Conservation (phyloP, 2,888 invertebrate species). For the Oligia latruncula region DNA sequence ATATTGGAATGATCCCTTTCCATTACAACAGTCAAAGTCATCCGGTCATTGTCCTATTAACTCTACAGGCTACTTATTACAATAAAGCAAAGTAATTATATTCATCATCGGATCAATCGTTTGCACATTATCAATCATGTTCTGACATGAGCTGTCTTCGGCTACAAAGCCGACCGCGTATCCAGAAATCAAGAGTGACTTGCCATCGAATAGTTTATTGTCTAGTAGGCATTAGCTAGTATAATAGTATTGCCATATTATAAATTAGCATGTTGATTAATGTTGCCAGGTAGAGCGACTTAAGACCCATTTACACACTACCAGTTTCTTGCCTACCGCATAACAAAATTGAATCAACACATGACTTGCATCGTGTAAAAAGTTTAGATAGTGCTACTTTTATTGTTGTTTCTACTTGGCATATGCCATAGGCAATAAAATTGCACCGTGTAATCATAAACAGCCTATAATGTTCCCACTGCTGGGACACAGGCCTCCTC, state of each 20-base stretch:
- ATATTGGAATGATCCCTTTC: neutral
- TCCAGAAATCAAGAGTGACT: slow-evolving; percentile 55
- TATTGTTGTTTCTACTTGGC: no score
- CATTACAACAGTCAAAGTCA: neutral
- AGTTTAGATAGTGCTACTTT: no score
- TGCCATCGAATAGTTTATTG: slow-evolving; percentile 5
- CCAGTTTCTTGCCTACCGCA: neutral
- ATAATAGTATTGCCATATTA: neutral
- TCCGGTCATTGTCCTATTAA: slow-evolving; percentile 18
- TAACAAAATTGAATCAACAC: neutral
- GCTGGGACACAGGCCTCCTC: no score
- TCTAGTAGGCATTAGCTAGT: neutral
- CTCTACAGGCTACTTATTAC: slow-evolving; percentile 8
- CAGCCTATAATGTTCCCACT: no score
- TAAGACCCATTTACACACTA: no score
- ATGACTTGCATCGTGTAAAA: no score
- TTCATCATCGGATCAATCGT: slow-evolving; percentile 52
- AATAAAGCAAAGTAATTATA: slow-evolving; percentile 45
- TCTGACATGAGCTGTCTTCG: slow-evolving; percentile 47
- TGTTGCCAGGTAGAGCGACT: neutral
- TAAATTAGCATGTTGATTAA: slow-evolving; percentile 19
- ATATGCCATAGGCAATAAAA: no score
- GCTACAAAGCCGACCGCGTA: slow-evolving; percentile 47
- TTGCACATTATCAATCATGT: slow-evolving; percentile 39
- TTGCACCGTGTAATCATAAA: no score